Evolutionary conservation across 92 coral and sea anemone genomes (phyloP), one percentile per base, ranked within the genome.

Genomic region (Siderastrea radians): DNA sequence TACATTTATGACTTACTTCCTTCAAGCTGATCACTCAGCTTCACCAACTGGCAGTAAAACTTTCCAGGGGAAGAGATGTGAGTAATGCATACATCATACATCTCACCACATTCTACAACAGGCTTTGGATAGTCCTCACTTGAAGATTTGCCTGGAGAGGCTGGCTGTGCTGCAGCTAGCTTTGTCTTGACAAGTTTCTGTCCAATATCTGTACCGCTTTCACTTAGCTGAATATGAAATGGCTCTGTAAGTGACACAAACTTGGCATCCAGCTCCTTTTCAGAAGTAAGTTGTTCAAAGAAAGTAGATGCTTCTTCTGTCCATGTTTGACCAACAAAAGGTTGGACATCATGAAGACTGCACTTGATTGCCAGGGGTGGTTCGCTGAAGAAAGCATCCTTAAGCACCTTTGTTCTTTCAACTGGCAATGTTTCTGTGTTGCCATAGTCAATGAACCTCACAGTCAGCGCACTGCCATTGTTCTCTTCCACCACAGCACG

Each of bases 391-490:
- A 94, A 90, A 4, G 77, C 87, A 14, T 77, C 87, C 38, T 46
- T 74, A 52, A 95, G 90, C 48, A 52, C 70, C 68, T 90, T 93
- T 3, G 87, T 74, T 13, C 72, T 75, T 61, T 77, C 67, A 7
- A 88, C 48, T 12, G 72, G 85, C 63, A 93, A 71, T 7, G 79
- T 92, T 70, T 97, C 99, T 5, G 85, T 78, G 72, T 95, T 97
- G 6, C 99, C 99, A 81, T 97, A 97, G 74, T 97, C 99, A 76
- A 97, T 89, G 70, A 95, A 97, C 14, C 94, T 87, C 45, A 97
- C 92, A 7, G 86, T 83, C 2, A 89, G 87, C 9, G 74, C 77
- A 11, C 80, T 92, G 26, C 63, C 81, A 19, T 87, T 82, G n/a
- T 68, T 77, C 4, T 63, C 78, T 66, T 92, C 91, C 45, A 87